Evolutionary conservation across 1,140 invertebrate species (phyloP).

Genomic region (Acromyrmex echinatior): DNA sequence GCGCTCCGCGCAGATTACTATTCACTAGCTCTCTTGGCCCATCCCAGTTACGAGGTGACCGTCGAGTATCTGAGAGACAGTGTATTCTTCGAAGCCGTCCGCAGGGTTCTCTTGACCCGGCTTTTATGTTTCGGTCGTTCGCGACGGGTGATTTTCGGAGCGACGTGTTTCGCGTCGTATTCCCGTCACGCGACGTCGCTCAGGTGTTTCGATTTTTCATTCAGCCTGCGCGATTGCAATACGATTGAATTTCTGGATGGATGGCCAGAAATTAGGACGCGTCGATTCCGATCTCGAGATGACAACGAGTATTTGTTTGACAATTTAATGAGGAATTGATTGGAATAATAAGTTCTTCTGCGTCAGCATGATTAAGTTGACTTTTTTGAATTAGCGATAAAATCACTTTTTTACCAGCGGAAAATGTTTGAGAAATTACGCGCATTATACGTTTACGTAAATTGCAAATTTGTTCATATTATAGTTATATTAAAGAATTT

Average conservation of each 20-base stretch:
- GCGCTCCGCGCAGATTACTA: constrained; percentile 55
- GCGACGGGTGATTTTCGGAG: constrained; percentile 45
- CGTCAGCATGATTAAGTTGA: neutral
- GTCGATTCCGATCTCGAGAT: neutral
- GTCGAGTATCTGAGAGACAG: constrained; percentile 17
- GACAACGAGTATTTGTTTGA: constrained; percentile 17
- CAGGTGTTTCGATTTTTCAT: constrained; percentile 46
- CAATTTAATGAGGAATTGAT: constrained; percentile 19
- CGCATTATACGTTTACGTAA: neutral
- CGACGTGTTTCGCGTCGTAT: constrained; percentile 36
- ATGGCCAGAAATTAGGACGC: constrained; percentile 34
- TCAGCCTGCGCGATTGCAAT: constrained; percentile 15
- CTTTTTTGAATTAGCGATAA: neutral
- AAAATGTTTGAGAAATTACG: neutral
- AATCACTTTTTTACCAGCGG: neutral
- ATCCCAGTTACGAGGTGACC: constrained; percentile 43
- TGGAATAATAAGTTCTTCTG: neutral
- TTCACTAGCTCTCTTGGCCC: constrained; percentile 35
- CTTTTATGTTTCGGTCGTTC: constrained; percentile 5
- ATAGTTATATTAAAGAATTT: neutral
- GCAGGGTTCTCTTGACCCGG: neutral
- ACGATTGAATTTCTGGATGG: constrained; percentile 27
- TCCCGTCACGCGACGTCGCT: constrained; percentile 38
- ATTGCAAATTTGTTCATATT: neutral
- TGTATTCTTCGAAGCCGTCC: constrained; percentile 30